These are phyloP conservation scores for Leucophenga varia DNA, from an alignment of 1,140 invertebrate species.

Conservation along the genomic window DNA sequence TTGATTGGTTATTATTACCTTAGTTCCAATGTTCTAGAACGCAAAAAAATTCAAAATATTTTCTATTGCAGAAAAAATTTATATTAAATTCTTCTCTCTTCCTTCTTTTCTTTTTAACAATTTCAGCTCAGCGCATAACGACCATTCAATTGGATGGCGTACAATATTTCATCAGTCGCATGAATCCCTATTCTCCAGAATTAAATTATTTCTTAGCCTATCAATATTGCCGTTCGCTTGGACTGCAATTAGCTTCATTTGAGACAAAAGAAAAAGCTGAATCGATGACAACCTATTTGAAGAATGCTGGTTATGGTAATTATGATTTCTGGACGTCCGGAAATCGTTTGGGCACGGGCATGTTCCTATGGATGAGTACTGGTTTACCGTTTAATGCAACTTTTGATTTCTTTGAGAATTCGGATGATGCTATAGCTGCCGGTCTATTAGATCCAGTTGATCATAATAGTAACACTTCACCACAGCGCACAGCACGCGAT, in stretches of 20 bases:
- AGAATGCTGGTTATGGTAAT: constrained; percentile 77
- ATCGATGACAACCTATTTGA: constrained; percentile 77
- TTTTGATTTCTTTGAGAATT: constrained; percentile 76
- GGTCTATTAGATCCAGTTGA: constrained; percentile 60
- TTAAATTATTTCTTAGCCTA: constrained; percentile 85
- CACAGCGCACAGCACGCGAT: constrained; percentile 73
- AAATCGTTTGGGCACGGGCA: constrained; percentile 80
- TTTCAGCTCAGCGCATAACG: constrained; percentile 82
- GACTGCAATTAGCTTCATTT: constrained; percentile 79
- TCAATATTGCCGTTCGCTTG: constrained; percentile 83
- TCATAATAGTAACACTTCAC: constrained; percentile 68
- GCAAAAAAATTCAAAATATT: no score
- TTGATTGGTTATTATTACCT: no score
- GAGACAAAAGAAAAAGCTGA: constrained; percentile 84
- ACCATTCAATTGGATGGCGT: constrained; percentile 82
- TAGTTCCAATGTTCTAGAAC: no score
- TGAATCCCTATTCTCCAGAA: constrained; percentile 84
- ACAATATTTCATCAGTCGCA: constrained; percentile 83
- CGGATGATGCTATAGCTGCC: constrained; percentile 59
- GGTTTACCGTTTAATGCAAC: constrained; percentile 83
- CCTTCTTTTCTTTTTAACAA: constrained; percentile 56
- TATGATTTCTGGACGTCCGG: constrained; percentile 89
- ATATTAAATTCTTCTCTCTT: constrained; percentile 2
- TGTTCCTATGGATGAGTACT: constrained; percentile 88
- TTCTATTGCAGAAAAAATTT: no score